Evolutionary conservation across 2,113 vertebrate species (phyloP).

Genomic region (Rattus rattus): DNA sequence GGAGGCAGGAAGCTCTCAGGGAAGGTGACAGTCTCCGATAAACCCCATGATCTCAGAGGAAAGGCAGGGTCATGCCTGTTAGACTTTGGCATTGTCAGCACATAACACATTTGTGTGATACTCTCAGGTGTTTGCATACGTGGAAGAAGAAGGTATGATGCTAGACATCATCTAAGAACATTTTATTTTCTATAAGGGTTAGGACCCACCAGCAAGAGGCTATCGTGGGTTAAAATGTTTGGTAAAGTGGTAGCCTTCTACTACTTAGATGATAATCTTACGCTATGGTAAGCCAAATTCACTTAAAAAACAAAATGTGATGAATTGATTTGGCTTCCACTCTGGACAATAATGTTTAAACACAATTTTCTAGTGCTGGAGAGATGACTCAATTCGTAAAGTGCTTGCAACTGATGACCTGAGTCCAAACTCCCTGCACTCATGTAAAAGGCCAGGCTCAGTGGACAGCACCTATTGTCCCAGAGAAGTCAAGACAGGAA

Average conservation of each 20-base stretch:
- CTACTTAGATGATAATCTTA: not conserved
- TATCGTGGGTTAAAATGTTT: not conserved
- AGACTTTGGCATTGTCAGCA: not conserved
- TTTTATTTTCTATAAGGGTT: not conserved
- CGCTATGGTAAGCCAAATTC: not conserved
- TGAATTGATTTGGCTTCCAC: constrained; percentile 7
- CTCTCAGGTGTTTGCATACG: not conserved
- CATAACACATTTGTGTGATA: not conserved
- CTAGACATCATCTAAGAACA: not conserved
- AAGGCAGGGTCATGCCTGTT: not conserved
- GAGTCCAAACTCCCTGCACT: not conserved
- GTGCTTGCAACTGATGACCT: not conserved
- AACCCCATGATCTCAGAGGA: not conserved
- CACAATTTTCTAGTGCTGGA: not conserved
- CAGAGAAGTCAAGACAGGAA: not conserved
- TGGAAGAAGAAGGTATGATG: not conserved
- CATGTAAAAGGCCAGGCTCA: not conserved
- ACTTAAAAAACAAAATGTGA: not conserved
- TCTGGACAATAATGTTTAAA: not conserved
- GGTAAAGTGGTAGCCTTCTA: not conserved
- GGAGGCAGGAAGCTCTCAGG: not conserved
- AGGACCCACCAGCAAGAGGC: not conserved
- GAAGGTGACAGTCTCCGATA: not conserved
- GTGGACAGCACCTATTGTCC: not conserved
- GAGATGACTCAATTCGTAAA: not conserved